Evolutionary conservation across 2,797 vertebrate species (phyloP), one percentile per base, ranked within the genome.

Genomic region (Thalassophryne amazonica): DNA sequence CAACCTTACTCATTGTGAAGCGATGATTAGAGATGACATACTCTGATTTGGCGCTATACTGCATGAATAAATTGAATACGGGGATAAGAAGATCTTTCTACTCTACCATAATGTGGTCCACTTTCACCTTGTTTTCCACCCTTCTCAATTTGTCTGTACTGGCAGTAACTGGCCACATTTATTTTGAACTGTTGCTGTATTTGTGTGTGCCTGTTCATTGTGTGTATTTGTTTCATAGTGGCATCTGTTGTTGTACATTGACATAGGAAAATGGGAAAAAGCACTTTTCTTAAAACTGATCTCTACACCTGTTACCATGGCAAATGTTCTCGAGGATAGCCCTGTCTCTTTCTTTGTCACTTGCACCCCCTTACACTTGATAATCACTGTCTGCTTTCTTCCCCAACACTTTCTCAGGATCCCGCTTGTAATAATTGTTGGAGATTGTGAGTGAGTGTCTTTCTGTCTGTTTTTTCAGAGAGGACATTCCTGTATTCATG

Each of bases 301-400:
- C 32, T 58, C 51, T 65, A 60, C 72, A 67, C 54, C 41, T 61
- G 84, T 87, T 86, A 71, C 86, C 65, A 83, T 84, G 70, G 85
- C 55, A 81, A 88, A 84, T 45, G 35, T 69, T 63, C 66, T 68
- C 52, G 60, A 54, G 58, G 60, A 68, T 75, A 70, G 50, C 69
- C 60, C 59, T 32, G 40, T 57, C 41, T 62, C 25, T 17, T 57
- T 33, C 55, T 53, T 58, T 69, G 41, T 67, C 69, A 61, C 31
- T 38, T 27, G 32, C 21, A 49, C 50, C 53, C 35, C 37, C 12
- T 15, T 22, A 43, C 52, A 42, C 20, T 60, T 51, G 29, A 55
- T 52, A 46, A 58, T 60, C 34, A 60, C 32, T 27, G 15, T 35
- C 7, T 24, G 43, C 21, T 39, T 33, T 30, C 23, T 56, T 59